Evolutionary conservation across 1,140 invertebrate species (phyloP), one percentile per base, ranked within the genome.

Genomic region (Tetraneura akinire): DNA sequence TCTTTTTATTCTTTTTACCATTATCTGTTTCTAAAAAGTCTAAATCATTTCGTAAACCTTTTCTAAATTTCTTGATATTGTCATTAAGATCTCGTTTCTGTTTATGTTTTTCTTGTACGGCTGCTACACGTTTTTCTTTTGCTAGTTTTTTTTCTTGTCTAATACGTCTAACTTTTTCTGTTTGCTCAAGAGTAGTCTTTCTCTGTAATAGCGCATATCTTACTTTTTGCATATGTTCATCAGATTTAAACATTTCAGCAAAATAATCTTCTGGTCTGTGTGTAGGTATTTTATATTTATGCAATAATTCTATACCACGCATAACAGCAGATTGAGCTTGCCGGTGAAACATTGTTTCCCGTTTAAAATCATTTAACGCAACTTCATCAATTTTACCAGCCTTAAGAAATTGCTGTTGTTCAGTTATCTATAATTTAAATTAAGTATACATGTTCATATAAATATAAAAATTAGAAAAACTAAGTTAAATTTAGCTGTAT

Each of bases 191-290:
- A 13, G 91, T 90, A 13, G 90, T 88, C 84, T 98, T 92, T 85
- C 96, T 95, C 62, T 93, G 90, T 85, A 96, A 88, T 1, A 98
- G 85, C 84, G 92, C 92, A 84, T 92, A 88, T 68, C 96, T 89
- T 0, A 98, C 91, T 86, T 97, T 98, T 84, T 98, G 94, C 98
- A 99, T 99, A 82, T 99, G 98, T 55, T 91, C 89, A 87, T 99
- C 98, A 68, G 94, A 90, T 86, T 99, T 99, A 3, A 95, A 95
- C 98, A 99, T 99, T 89, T 99, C 94, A 1, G 97, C 98, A 88
- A 98, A 99, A 87, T 98, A 99, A 87, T 99, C 97, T 45, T 95
- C 92, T 0, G 98, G 98, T 86, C 90, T 89, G 84, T 90, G 92
- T 0, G 95, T 97, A 0, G 89, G 87, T 53, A 98, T 88, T 29